Evolutionary conservation across 2,797 vertebrate species (phyloP).

Genomic region (Phoeniculus purpureus): DNA sequence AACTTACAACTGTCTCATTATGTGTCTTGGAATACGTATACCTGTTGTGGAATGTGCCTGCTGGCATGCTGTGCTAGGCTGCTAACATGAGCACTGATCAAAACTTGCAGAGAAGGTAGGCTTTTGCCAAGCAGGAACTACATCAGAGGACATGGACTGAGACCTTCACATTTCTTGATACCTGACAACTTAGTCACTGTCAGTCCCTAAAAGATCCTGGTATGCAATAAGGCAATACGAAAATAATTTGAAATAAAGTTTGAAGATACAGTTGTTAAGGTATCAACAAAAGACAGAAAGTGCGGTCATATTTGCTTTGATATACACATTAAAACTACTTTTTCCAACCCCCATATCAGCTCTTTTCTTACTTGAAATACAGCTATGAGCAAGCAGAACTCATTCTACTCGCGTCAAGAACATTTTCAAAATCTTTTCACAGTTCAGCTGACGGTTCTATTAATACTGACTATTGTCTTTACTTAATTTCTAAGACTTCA

Average conservation of each 20-base stretch:
- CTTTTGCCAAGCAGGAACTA: neutral
- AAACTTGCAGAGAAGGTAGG: neutral
- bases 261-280: neutral
- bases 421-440: neutral
- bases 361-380: neutral
- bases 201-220: neutral
- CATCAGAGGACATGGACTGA: neutral
- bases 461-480: neutral
- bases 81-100: accelerated
- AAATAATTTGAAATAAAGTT: neutral
- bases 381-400: neutral
- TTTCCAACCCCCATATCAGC: neutral
- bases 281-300: neutral
- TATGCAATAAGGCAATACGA: neutral
- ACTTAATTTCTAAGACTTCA: neutral
- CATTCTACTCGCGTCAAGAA: neutral
- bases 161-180: neutral
- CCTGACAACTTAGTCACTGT: neutral
- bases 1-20: neutral
- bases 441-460: neutral
- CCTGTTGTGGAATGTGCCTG: neutral
- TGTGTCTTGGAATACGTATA: neutral
- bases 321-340: neutral
- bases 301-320: neutral
- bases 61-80: neutral